Base-by-base conservation (phyloP, 2,888 invertebrate species). In the Cynaeus angustus region DNA sequence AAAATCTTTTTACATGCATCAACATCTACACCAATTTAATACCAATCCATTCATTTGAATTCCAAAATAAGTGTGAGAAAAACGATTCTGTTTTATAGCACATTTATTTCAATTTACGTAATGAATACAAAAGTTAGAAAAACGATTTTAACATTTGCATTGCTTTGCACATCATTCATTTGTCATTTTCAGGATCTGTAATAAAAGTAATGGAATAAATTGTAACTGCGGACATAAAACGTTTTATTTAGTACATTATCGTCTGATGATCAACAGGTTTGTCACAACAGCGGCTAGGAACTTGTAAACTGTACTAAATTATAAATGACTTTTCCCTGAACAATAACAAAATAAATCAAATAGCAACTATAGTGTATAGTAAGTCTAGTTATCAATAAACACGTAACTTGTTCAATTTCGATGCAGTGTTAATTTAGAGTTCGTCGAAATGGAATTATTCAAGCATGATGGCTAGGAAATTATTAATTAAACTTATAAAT, bases 401-500 rank as follows among this genome's bases (percentile, higher is more conserved):
- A 33, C 33, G 7, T 33, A 33, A 33, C 6, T 33, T 33, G 33
- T 1, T 6, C 6, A 33, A 33, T 33, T 33, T 6, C 7, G n/a
- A 33, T 33, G 2, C 2, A n/a, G 6, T 33, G 33, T 7, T 33
- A 33, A 33, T n/a, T n/a, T 2, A 6, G 9, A 2, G 2, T 33
- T 6, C 33, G n/a, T 1, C 1, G 33, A 33, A 33, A 7, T 6
- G 33, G n/a, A 33, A 33, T 33, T 33, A 33, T 1, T 33, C 33
- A 28, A n/a, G 28, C 28, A 7, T 28, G 28, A 5, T 28, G 28
- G 5, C 28, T 4, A 7, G 21, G 14, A 33, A 52, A 55, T 21
- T 21, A 4, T 30, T 61, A 46, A 61, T 61, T 46, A 61, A 61
- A 61, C 30, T 59, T 59, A 46, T 46, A 21, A 61, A 9, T 46